phyloP scores from a whole-genome alignment of 2,113 vertebrate species.

The Myrmecobius fasciatus region DNA sequence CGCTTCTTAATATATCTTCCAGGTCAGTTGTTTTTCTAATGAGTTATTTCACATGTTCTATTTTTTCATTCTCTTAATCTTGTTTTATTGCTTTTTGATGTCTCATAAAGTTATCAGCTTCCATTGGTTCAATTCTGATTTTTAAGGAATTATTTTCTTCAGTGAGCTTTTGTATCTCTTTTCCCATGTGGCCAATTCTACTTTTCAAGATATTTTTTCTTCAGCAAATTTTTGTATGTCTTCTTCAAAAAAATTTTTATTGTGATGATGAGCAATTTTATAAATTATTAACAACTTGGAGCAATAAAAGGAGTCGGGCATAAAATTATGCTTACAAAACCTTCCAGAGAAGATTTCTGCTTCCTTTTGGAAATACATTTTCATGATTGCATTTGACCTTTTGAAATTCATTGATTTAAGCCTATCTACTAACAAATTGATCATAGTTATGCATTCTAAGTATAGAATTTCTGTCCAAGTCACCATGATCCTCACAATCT shows the following conservation, averaged over 20 bases:
- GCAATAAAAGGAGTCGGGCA: not conserved
- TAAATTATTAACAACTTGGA: not conserved
- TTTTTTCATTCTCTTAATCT: not conserved
- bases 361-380: not conserved
- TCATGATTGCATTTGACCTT: not conserved
- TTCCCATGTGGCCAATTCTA: no score
- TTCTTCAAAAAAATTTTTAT: not conserved
- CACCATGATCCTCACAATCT: not conserved
- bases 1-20: not conserved
- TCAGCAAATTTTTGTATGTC: no score
- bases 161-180: no score
- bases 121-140: not conserved
- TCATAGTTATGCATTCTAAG: not conserved
- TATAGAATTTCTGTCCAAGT: not conserved
- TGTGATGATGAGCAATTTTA: not conserved
- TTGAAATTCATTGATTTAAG: not conserved
- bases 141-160: not conserved
- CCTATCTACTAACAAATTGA: not conserved
- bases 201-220: no score
- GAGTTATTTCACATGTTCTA: not conserved
- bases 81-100: not conserved
- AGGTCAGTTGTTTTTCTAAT: not conserved
- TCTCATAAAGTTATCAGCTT: not conserved
- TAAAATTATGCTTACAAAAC: not conserved
- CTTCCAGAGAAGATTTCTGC: not conserved